phyloP scores from a whole-genome alignment of 2,113 vertebrate genomes.

The Tragelaphus scriptus region DNA sequence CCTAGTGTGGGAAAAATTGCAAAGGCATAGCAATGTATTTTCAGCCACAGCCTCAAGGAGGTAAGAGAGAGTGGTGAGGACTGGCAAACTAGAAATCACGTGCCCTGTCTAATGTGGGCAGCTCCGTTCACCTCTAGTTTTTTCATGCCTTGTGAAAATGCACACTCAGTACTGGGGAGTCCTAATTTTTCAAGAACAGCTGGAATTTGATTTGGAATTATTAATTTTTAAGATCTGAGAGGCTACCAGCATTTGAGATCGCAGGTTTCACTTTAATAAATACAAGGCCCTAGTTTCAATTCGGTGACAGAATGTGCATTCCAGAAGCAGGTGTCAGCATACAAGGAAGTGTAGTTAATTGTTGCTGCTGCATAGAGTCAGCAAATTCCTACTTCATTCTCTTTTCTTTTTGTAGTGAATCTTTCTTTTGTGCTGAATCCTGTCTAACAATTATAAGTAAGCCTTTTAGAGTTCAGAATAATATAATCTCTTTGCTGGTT shows the following conservation, averaged over 20 bases:
- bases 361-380: background rate
- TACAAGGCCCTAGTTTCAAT: background rate
- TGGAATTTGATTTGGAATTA: background rate
- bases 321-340: background rate
- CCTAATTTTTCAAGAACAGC: background rate
- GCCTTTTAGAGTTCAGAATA: background rate
- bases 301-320: background rate
- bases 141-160: background rate
- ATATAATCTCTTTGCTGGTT: background rate
- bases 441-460: background rate
- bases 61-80: background rate
- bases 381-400: background rate
- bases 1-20: background rate
- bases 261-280: background rate
- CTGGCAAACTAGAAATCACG: background rate
- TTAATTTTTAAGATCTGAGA: background rate
- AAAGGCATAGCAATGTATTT: background rate
- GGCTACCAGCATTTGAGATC: background rate
- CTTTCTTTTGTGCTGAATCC: background rate
- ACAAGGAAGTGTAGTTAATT: fast-evolving
- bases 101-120: background rate
- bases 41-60: background rate
- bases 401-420: background rate
- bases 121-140: background rate
- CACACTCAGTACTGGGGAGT: fast-evolving